phyloP scores from a whole-genome alignment of 2,888 invertebrate species.

The Bembecia ichneumoniformis region DNA sequence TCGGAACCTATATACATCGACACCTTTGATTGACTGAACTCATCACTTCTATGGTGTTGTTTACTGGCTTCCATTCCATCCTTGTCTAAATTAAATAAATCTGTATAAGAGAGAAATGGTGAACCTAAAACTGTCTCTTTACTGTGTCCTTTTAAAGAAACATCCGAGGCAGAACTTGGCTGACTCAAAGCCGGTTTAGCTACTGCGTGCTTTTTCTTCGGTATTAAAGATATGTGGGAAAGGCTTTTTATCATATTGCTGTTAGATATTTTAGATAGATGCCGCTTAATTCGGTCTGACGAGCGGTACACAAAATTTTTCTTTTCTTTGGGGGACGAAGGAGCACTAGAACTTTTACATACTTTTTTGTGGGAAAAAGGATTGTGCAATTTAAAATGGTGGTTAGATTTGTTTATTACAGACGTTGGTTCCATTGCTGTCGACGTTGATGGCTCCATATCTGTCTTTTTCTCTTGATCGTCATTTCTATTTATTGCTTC shows the following conservation, averaged over 20 bases:
- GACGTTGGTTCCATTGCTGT: constrained; percentile 21
- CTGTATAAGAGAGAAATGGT: constrained; percentile 63
- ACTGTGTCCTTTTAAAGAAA: constrained; percentile 52
- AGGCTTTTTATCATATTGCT: constrained; percentile 63
- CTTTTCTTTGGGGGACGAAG: constrained; percentile 58
- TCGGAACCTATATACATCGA: constrained; percentile 67
- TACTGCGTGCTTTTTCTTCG: constrained; percentile 47
- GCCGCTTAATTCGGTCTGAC: constrained; percentile 50
- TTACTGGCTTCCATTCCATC: constrained; percentile 35
- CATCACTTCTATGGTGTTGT: constrained; percentile 45
- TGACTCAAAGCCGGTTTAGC: constrained; percentile 42
- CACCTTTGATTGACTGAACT: constrained; percentile 37
- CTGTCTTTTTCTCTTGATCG: constrained; percentile 4
- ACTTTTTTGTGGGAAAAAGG: constrained; percentile 54
- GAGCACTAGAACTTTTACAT: constrained; percentile 55
- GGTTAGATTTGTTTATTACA: constrained; percentile 33
- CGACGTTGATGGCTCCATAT: constrained; percentile 17
- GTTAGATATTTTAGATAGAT: constrained; percentile 54
- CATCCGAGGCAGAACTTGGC: constrained; percentile 50
- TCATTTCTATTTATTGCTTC: constrained; percentile 6
- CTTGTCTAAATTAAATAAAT: constrained; percentile 50
- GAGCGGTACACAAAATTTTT: constrained; percentile 57
- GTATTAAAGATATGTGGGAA: constrained; percentile 54
- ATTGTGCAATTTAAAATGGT: constrained; percentile 52
- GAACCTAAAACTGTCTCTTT: constrained; percentile 65